phyloP scores from a whole-genome alignment of 2,113 vertebrate species.

The Oryzias javanicus region DNA sequence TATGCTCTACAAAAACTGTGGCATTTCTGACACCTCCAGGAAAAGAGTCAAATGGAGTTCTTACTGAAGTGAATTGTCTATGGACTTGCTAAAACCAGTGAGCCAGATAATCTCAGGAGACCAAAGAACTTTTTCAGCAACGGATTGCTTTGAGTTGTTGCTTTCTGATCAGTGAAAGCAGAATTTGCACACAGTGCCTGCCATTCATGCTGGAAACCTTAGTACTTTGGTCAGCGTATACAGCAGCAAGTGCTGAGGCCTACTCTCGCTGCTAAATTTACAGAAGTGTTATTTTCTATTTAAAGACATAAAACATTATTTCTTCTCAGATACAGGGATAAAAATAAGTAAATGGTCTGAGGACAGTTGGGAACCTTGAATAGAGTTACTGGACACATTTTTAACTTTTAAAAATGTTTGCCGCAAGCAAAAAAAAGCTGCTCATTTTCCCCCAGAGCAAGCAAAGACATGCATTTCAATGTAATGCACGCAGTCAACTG shows the following conservation, averaged over 20 bases:
- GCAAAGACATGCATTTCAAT: constrained; percentile 33
- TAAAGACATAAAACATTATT: constrained; percentile 40
- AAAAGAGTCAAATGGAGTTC: constrained; percentile 1
- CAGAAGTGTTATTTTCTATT: constrained; percentile 53
- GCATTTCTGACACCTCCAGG: constrained; percentile 35
- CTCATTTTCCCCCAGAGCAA: constrained; percentile 15
- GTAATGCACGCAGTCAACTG: constrained; percentile 29
- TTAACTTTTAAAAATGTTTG: constrained; percentile 23
- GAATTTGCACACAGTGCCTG: constrained; percentile 50
- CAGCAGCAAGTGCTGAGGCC: constrained; percentile 53
- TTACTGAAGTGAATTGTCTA: constrained; percentile 7
- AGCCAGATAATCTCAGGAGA: constrained; percentile 27
- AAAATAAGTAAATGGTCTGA: constrained; percentile 24
- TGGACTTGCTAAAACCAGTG: constrained; percentile 18
- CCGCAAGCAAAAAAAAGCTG: constrained; percentile 1
- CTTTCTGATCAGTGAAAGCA: constrained; percentile 21
- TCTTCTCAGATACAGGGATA: constrained; percentile 41
- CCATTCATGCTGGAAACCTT: constrained; percentile 66
- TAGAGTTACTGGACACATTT: neutral
- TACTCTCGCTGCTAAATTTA: constrained; percentile 49
- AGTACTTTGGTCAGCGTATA: constrained; percentile 43
- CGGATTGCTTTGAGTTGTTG: constrained; percentile 49
- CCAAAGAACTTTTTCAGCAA: constrained; percentile 55
- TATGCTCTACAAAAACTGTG: constrained; percentile 21
- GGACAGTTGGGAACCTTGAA: constrained; percentile 4